These are phyloP conservation scores for Brenthis ino DNA, from an alignment of 2,888 invertebrate genomes.

Conservation along the genomic window DNA sequence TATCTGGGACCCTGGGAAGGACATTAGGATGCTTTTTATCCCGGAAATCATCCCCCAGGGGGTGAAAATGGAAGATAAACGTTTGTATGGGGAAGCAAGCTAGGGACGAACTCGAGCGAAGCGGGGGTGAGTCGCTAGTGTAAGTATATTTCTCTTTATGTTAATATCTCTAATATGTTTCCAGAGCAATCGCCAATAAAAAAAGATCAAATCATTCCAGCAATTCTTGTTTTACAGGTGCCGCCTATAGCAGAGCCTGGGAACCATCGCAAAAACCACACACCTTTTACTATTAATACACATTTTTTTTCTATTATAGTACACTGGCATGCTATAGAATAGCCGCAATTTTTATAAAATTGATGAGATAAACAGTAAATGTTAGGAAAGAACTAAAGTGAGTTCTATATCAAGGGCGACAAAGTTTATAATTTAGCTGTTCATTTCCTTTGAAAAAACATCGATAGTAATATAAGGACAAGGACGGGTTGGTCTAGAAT, in stretches of 20 bases:
- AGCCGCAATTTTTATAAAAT: conserved; percentile 11
- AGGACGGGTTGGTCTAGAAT: conserved; percentile 16
- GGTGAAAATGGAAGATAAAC: too few species aligned
- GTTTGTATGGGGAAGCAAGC: too few species aligned
- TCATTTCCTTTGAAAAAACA: background rate
- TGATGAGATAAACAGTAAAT: conserved; percentile 5
- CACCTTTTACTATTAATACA: conserved; percentile 11
- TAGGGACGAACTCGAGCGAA: too few species aligned
- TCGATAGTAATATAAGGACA: conserved; percentile 16
- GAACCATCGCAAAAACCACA: conserved; percentile 32
- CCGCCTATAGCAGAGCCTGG: conserved; percentile 26
- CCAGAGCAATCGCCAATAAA: background rate
- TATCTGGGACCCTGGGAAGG: too few species aligned
- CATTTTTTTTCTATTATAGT: conserved; percentile 1
- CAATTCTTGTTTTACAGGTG: conserved; percentile 24
- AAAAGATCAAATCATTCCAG: conserved; percentile 1
- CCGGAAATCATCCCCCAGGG: too few species aligned
- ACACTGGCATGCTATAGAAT: conserved; percentile 4
- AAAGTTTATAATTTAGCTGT: conserved; percentile 3
- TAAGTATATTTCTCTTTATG: too few species aligned
- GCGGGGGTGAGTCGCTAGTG: too few species aligned
- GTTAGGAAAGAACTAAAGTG: background rate
- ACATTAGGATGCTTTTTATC: too few species aligned
- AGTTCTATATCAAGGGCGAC: background rate
- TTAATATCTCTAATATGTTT: too few species aligned